Base-by-base conservation (phyloP, 2,113 vertebrate genomes). In the Chlamydotis undulata region DNA sequence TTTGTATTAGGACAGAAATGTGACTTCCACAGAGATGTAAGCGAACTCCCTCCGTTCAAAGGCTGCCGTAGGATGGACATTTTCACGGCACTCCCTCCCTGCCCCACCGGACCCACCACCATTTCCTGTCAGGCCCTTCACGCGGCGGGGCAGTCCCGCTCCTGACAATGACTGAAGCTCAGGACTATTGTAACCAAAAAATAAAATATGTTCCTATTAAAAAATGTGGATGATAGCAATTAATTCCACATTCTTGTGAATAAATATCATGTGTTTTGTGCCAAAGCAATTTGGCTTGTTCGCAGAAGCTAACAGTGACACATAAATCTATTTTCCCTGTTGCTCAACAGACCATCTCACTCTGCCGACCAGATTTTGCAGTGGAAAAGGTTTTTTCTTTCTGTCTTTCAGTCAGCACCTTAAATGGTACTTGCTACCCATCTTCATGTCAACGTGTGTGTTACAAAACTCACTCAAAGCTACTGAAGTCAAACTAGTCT, bases 181-280 rank as follows among this genome's bases (percentile, higher is more conserved):
- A 50, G 50, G 63, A 77, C 92, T 80, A 94, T 90, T 96, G 92
- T 95, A 92, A 96, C 64, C 39, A 59, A 82, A 96, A 82, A 21
- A 37, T 53, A 87, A 93, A 93, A 79, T 50, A 59, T 65, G 67
- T 69, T 92, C 93, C 75, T 78, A 84, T 94, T 87, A 90, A 92
- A 95, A 87, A 83, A 78, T 80, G 55, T 70, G 83, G 74, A 89
- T 91, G 39, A 95, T 75, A 92, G 88, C 95, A 97, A 97, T 96
- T 96, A 96, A 96, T 96, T 75, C 93, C 93, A 96, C 86, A 93
- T 94, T 96, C 93, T 87, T 89, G 68, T 84, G 93, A 94, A 96
- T 93, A 96, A 95, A 89, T 95, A 95, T 92, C 1, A 14, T 91
- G 79, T 23, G 52, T 18, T 83, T 64, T 86, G 50, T 80, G 93